phyloP scores from a whole-genome alignment of 2,797 vertebrate species.

The Toxotes lorentzi region DNA sequence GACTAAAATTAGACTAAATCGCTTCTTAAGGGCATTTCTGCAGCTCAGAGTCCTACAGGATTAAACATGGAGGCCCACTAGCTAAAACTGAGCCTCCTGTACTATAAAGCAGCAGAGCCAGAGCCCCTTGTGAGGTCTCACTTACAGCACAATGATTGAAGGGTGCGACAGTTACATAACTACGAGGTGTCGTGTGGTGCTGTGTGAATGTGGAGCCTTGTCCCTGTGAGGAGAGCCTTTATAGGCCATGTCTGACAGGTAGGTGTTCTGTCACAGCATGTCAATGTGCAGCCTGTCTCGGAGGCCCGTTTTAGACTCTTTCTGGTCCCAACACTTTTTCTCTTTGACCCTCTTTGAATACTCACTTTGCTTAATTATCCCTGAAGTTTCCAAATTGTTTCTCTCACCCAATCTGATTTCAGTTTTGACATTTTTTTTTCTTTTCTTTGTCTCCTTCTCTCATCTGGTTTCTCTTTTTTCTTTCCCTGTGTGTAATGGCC shows the following conservation, averaged over 20 bases:
- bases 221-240: slow-evolving; percentile 52
- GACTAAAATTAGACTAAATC: slow-evolving; percentile 29
- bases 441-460: slow-evolving; percentile 19
- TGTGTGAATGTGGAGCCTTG: slow-evolving; percentile 74
- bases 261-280: slow-evolving; percentile 58
- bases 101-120: slow-evolving; percentile 26
- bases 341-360: slow-evolving; percentile 16
- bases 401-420: slow-evolving; percentile 50
- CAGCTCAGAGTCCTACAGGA: slow-evolving; percentile 11
- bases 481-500: neutral
- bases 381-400: slow-evolving; percentile 39
- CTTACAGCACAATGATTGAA: slow-evolving; percentile 67
- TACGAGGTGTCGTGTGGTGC: slow-evolving; percentile 65
- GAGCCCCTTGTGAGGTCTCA: slow-evolving; percentile 59
- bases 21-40: slow-evolving; percentile 27
- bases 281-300: slow-evolving; percentile 55
- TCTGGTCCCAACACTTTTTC: slow-evolving; percentile 56
- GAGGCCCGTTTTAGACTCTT: slow-evolving; percentile 46
- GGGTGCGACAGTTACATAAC: slow-evolving; percentile 69
- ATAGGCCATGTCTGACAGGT: slow-evolving; percentile 54
- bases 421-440: slow-evolving; percentile 20
- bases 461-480: slow-evolving; percentile 24
- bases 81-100: slow-evolving; percentile 34
- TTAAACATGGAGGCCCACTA: slow-evolving; percentile 35
- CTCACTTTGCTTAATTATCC: slow-evolving; percentile 49